These are phyloP conservation scores for Syngnathus rostellatus DNA, from an alignment of 2,797 vertebrate species.

Conservation along the genomic window DNA sequence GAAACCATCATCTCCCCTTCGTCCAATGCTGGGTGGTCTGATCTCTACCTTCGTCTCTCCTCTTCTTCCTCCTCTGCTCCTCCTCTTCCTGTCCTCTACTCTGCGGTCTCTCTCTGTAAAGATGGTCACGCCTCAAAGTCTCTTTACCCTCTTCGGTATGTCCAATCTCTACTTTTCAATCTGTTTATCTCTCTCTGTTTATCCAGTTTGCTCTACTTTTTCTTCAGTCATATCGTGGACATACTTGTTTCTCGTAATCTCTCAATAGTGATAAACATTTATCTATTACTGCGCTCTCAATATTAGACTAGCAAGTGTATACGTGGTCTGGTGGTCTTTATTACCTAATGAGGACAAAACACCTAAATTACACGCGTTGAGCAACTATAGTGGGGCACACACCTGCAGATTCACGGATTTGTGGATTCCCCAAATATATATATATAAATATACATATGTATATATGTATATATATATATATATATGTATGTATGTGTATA, in stretches of 20 bases:
- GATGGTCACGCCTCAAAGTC: slow-evolving; percentile 99
- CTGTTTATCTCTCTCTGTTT: slow-evolving; percentile 64
- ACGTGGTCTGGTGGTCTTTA: slow-evolving; percentile 29
- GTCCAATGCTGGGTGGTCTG: slow-evolving; percentile 95
- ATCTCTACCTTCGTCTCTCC: slow-evolving; percentile 89
- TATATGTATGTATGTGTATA: too few relatives aligned
- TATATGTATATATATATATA: too few relatives aligned
- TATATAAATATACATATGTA: too few relatives aligned
- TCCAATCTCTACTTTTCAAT: slow-evolving; percentile 85
- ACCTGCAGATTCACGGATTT: too few relatives aligned
- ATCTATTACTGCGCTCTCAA: slow-evolving; percentile 23
- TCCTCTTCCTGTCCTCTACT: slow-evolving; percentile 91
- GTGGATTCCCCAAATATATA: too few relatives aligned
- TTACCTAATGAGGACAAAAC: slow-evolving; percentile 36
- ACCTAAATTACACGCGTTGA: neutral
- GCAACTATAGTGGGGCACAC: neutral
- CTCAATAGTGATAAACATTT: slow-evolving; percentile 28
- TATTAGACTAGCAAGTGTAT: slow-evolving; percentile 27
- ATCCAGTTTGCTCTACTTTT: slow-evolving; percentile 53
- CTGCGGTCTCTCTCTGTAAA: slow-evolving; percentile 99
- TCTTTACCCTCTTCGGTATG: slow-evolving; percentile 99
- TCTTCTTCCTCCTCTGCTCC: slow-evolving; percentile 91
- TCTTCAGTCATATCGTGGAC: slow-evolving; percentile 48
- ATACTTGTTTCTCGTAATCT: slow-evolving; percentile 22
- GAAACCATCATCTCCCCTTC: slow-evolving; percentile 86